Conservation (phyloP, 2,113 vertebrate genomes). For the Planiliza haematocheilus region DNA sequence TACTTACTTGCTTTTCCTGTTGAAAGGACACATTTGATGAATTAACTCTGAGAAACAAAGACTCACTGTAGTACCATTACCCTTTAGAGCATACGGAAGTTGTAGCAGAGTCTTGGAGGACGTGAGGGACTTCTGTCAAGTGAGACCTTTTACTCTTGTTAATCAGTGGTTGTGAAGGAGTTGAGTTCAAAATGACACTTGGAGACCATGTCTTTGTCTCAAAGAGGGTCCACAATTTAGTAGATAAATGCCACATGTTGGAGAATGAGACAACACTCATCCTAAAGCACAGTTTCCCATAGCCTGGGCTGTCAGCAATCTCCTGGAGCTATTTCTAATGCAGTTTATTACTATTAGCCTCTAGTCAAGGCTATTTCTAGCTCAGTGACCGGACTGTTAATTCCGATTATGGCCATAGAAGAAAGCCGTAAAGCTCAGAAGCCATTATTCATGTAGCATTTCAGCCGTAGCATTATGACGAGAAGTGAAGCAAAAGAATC, state of each 20-base stretch:
- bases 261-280: conserved; percentile 22
- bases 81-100: not conserved
- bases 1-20: conserved; percentile 22
- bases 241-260: conserved; percentile 39
- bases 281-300: conserved; percentile 30
- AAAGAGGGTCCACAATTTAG: conserved; percentile 7
- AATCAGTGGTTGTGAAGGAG: conserved; percentile 10
- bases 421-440: conserved; percentile 43
- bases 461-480: conserved; percentile 32
- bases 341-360: conserved; percentile 58
- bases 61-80: conserved; percentile 21
- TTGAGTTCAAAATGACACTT: conserved; percentile 24
- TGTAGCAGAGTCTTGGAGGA: conserved; percentile 4
- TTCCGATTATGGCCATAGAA: conserved; percentile 52
- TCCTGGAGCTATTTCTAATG: conserved; percentile 34
- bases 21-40: conserved; percentile 48
- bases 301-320: conserved; percentile 27
- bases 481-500: conserved; percentile 33
- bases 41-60: conserved; percentile 54
- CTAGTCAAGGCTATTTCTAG: conserved; percentile 56
- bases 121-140: conserved; percentile 37
- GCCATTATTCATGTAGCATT: conserved; percentile 51
- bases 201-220: not conserved
- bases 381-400: conserved; percentile 50
- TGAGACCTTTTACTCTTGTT: conserved; percentile 29